Percentiles rank a stretch among this genome's conserved stretches.
Conservation (phyloP, 2,888 invertebrate genomes). For the Creontiades dilutus region DNA sequence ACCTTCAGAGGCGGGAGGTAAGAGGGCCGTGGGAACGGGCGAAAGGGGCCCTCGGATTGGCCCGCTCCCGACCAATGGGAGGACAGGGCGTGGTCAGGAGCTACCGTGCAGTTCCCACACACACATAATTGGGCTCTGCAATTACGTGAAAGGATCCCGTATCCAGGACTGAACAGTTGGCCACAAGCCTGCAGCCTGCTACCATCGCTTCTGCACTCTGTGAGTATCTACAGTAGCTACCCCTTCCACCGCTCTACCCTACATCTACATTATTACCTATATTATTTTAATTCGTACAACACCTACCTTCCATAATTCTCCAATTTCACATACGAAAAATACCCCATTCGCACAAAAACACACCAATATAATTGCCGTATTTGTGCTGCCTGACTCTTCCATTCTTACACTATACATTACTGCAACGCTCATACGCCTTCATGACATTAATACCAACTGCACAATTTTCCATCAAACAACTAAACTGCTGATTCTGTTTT, state of each 20-base stretch:
- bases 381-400: neutral
- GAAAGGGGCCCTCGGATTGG: slow-evolving; percentile 48
- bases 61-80: slow-evolving; percentile 45
- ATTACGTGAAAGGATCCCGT: slow-evolving; percentile 72
- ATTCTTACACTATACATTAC: neutral
- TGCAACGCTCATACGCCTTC: too few species aligned
- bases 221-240: slow-evolving; percentile 64
- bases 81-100: slow-evolving; percentile 75
- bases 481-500: too few species aligned
- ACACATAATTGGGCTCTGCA: slow-evolving; percentile 76
- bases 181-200: slow-evolving; percentile 72
- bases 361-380: neutral
- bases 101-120: slow-evolving; percentile 85
- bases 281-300: slow-evolving; percentile 10
- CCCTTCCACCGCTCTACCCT: slow-evolving; percentile 48
- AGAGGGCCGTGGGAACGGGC: slow-evolving; percentile 68
- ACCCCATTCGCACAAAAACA: neutral
- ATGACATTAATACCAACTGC: too few species aligned
- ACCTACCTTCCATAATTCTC: neutral
- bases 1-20: slow-evolving; percentile 26
- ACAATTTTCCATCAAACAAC: too few species aligned
- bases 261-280: slow-evolving; percentile 42
- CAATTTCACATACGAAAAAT: neutral
- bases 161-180: slow-evolving; percentile 72
- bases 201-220: slow-evolving; percentile 72